phyloP scores from a whole-genome alignment of 2,888 invertebrate species.

The Buathra laborator region DNA sequence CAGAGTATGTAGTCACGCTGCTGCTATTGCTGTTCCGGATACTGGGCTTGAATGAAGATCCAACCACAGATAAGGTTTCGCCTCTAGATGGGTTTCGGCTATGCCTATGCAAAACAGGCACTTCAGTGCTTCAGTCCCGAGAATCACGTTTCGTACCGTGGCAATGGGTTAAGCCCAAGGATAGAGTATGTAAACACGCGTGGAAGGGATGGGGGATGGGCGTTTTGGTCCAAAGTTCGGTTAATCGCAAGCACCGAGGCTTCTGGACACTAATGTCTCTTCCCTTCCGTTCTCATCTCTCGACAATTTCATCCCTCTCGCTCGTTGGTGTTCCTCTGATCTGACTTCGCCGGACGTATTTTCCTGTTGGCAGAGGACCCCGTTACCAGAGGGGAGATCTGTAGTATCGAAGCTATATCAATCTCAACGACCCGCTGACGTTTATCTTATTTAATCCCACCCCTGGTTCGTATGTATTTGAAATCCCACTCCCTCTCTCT shows the following conservation, averaged over 20 bases:
- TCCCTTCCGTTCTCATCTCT: slow-evolving; percentile 18
- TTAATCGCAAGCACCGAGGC: slow-evolving; percentile 40
- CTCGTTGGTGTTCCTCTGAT: slow-evolving; percentile 12
- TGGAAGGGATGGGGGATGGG: slow-evolving; percentile 19
- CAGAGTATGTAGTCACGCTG: background rate
- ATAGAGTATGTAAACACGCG: slow-evolving; percentile 54
- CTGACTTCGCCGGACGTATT: slow-evolving; percentile 27
- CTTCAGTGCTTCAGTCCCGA: slow-evolving; percentile 28
- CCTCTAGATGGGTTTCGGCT: slow-evolving; percentile 27
- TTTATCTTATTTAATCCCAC: slow-evolving; percentile 49
- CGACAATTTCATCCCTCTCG: slow-evolving; percentile 13
- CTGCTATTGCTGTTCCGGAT: slow-evolving; percentile 17
- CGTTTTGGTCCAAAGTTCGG: slow-evolving; percentile 38
- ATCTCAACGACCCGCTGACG: slow-evolving; percentile 29
- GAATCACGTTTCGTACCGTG: slow-evolving; percentile 47
- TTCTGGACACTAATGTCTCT: slow-evolving; percentile 27
- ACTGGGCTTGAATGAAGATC: slow-evolving; percentile 26
- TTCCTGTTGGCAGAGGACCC: slow-evolving; percentile 11
- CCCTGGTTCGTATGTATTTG: background rate
- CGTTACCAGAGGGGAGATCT: slow-evolving; percentile 3
- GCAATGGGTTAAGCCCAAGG: slow-evolving; percentile 40
- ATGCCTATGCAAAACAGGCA: slow-evolving; percentile 63
- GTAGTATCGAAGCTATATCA: slow-evolving; percentile 13
- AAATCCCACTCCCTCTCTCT: background rate
- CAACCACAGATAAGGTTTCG: slow-evolving; percentile 46